These are phyloP conservation scores for Zaprionus camerounensis DNA, from an alignment of 1,140 invertebrate species.

Conservation along the genomic window DNA sequence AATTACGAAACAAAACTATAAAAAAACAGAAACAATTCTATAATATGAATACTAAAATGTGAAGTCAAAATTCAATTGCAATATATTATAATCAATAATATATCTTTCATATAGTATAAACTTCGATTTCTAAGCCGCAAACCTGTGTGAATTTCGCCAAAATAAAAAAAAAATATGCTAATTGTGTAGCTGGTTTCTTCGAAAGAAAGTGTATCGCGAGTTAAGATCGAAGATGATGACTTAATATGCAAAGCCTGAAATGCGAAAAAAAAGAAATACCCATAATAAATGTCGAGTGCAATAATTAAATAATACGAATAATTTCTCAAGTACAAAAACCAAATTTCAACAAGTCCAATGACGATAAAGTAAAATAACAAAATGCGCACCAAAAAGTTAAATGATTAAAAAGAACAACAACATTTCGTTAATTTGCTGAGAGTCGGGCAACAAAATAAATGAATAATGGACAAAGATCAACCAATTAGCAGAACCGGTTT, in stretches of 20 bases:
- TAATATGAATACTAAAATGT: neutral
- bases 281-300: slow-evolving; percentile 41
- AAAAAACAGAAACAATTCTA: slow-evolving; percentile 3
- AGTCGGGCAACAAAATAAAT: slow-evolving; percentile 27
- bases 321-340: slow-evolving; percentile 15
- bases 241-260: slow-evolving; percentile 19
- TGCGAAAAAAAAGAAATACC: slow-evolving; percentile 37
- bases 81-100: neutral
- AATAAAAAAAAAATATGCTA: slow-evolving; percentile 20
- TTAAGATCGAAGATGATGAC: slow-evolving; percentile 28
- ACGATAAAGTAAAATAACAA: slow-evolving; percentile 48
- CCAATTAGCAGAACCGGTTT: slow-evolving; percentile 66
- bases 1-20: neutral
- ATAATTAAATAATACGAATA: slow-evolving; percentile 20
- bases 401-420: slow-evolving; percentile 26
- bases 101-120: neutral
- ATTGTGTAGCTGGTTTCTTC: slow-evolving; percentile 26
- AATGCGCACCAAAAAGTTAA: slow-evolving; percentile 66
- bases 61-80: neutral
- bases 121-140: neutral
- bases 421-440: slow-evolving; percentile 21
- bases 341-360: slow-evolving; percentile 1
- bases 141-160: slow-evolving; percentile 20
- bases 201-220: slow-evolving; percentile 19
- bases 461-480: slow-evolving; percentile 59